phyloP scores from a whole-genome alignment of 2,797 vertebrate genomes.

The Harpagifer antarcticus region DNA sequence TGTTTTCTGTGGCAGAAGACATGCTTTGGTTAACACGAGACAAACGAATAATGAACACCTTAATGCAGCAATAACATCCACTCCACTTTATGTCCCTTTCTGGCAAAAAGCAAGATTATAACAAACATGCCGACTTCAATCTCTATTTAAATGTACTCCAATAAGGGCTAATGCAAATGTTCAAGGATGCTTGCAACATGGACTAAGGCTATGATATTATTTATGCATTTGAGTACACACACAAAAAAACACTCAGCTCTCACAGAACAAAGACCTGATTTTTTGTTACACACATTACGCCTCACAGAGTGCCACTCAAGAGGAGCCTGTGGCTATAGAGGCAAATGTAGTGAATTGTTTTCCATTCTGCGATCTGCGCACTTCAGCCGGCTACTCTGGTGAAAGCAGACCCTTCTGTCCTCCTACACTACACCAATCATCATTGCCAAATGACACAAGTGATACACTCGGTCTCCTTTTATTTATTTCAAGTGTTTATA shows the following conservation, averaged over 20 bases:
- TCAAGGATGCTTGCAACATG: background rate
- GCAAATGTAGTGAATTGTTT: conserved; percentile 35
- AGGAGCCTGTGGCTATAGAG: conserved; percentile 32
- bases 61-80: conserved; percentile 22
- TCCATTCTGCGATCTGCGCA: conserved; percentile 42
- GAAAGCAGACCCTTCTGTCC: conserved; percentile 40
- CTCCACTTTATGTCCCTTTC: conserved; percentile 11
- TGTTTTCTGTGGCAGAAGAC: background rate
- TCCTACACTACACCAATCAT: conserved; percentile 21
- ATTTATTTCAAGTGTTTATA: conserved; percentile 14
- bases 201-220: conserved; percentile 3
- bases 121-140: background rate
- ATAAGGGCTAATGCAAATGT: background rate
- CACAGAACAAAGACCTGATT: conserved; percentile 1
- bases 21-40: conserved; percentile 10
- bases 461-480: background rate
- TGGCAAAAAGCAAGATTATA: conserved; percentile 14
- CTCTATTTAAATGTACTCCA: conserved; percentile 3
- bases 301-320: conserved; percentile 42
- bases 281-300: conserved; percentile 10
- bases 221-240: background rate
- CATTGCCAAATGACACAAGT: conserved; percentile 27
- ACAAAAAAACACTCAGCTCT: conserved; percentile 6
- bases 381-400: conserved; percentile 51
- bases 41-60: conserved; percentile 15